A percentile compares a stretch with the other conserved stretches of the same genome.
Conservation (phyloP, 2,113 vertebrate genomes). For the Ivindomyrus marchei region DNA sequence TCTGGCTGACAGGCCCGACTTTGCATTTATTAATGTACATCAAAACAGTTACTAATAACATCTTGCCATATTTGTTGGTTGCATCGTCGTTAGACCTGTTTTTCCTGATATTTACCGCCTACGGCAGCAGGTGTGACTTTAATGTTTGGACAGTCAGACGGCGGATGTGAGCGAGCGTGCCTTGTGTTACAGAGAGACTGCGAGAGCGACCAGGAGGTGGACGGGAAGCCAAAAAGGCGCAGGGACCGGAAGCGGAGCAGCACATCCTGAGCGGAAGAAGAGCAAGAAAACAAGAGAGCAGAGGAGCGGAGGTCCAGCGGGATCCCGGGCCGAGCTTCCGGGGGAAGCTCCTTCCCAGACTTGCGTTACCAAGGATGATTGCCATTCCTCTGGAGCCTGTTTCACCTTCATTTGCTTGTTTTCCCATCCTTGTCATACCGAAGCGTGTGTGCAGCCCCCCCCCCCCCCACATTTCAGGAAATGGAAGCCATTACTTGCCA, state of each 20-base stretch:
- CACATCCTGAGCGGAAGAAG: conserved; percentile 60
- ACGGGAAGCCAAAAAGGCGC: conserved; percentile 61
- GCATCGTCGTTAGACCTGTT: background rate
- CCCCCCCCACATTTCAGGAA: background rate
- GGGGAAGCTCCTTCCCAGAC: background rate
- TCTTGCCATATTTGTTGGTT: background rate
- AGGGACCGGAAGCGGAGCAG: conserved; percentile 77
- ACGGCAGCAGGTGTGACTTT: background rate
- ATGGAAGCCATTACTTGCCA: background rate
- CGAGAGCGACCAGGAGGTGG: conserved; percentile 79
- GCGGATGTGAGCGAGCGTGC: background rate
- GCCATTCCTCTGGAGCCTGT: background rate
- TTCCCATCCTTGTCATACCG: background rate
- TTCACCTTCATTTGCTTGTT: background rate
- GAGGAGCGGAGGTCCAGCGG: background rate
- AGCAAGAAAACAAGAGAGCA: background rate
- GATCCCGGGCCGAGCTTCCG: background rate
- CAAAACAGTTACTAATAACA: background rate
- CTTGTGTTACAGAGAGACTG: conserved; percentile 68
- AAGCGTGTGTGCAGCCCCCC: background rate
- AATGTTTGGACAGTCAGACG: background rate
- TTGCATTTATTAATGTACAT: background rate
- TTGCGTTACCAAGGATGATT: background rate
- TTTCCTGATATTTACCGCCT: background rate
- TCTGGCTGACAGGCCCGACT: background rate